Base-by-base conservation (phyloP, 2,113 vertebrate species). In the Dunckerocampus dactyliophorus region DNA sequence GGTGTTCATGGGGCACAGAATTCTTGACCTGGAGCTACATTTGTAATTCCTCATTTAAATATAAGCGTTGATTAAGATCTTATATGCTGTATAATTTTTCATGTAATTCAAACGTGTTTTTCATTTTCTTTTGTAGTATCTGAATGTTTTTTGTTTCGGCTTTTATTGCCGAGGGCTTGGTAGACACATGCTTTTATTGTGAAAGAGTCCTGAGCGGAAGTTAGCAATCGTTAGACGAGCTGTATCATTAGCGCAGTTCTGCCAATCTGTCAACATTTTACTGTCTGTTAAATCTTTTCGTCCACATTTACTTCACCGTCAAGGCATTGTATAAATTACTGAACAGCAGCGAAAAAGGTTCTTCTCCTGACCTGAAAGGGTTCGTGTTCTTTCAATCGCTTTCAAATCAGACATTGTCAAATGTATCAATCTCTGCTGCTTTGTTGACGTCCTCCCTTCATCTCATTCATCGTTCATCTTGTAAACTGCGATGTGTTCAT, bases 161-260 rank as follows among this genome's bases (percentile, higher is more conserved):
- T 37, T 54, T 37, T 54, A 54, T 28, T 37, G 6, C 21, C 21
- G 15, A 51, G 14, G 21, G 21, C 14, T 51, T 7, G 2, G 31
- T 34, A 34, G 31, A 34, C 13, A 14, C 3, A 8, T 2, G 57
- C 70, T 72, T 75, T 82, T 82, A 79, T 81, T 80, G 4, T 81
- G 77, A 81, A 80, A 75, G 16, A 20, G 0, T 1, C 15, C 2
- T 4, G 1, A 55, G 53, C 71, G 72, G 82, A 80, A 76, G 59
- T 69, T 1, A 28, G 4, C 8, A 3, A 8, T 28, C 16, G 6
- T 20, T 8, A 9, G 0, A 51, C 17, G 22, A 17, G 42, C 19
- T 15, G 8, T 21, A 19, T 61, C 53, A 71, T 62, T 63, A 67
- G 34, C 16, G 5, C 16, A 4, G 8, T 43, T 24, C 12, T 34